Evolutionary conservation across 2,797 vertebrate species (phyloP), one percentile per base, ranked within the genome.

Genomic region (Poecile montanus): DNA sequence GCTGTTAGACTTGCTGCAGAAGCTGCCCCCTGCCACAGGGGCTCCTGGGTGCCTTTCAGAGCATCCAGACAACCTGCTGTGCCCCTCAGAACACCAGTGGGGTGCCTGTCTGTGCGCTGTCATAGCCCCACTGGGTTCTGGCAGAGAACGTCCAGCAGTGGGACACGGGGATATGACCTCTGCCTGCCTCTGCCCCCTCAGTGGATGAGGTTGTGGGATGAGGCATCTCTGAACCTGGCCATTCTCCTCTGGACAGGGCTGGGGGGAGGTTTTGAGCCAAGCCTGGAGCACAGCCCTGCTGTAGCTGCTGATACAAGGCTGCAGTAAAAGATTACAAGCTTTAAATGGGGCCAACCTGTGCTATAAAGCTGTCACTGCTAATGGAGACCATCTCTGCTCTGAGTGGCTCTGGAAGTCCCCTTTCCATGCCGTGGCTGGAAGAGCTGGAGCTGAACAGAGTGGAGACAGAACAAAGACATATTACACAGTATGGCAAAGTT

Each of bases 301-400:
- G 47, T 50, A 42, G 60, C 71, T 74, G 42, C 77, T 76, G 82
- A 63, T 93, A 42, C 0, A 11, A 92, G 42, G 44, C 78, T 83
- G 78, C 91, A 88, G 44, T 95, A 61, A 66, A 77, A 87, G 25
- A 63, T 84, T 79, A 65, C 0, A 3, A 93, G 85, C 34, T 5
- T 82, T 93, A 57, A 94, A 58, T 1, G 8, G 26, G 63, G 47
- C 89, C 68, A 63, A 71, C 51, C 30, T 19, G 14, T 74, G 62
- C 65, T 38, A 3, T 66, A 80, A 95, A 89, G 17, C 93, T 96
- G 92, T 92, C 78, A 50, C 42, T 60, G 14, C 79, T 92, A 61
- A 84, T 77, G 88, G 89, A 93, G 82, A 63, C 91, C 77, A 66
- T 58, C 91, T 94, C 91, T 3, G 6, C 53, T 68, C n/a, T 27